These are phyloP conservation scores for Esox lucius DNA, from an alignment of 2,797 vertebrate species.

Conservation along the genomic window DNA sequence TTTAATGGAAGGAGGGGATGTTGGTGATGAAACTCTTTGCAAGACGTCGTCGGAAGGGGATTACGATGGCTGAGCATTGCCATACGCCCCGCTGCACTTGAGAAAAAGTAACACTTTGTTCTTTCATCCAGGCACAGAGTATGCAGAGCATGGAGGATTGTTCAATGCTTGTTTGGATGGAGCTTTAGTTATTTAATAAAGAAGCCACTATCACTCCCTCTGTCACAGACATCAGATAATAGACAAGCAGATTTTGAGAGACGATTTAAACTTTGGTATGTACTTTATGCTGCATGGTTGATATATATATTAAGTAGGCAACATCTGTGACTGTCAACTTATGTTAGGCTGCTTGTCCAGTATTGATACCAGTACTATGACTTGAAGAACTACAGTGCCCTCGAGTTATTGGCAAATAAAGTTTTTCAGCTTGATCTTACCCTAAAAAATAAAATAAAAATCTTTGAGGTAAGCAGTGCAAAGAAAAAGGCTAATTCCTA, in stretches of 20 bases:
- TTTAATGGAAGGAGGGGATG: conserved; percentile 65
- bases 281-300: background rate
- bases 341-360: background rate
- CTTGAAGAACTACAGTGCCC: background rate
- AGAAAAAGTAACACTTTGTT: conserved; percentile 69
- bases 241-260: too few species aligned
- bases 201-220: background rate
- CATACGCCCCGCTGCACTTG: conserved; percentile 67
- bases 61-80: conserved; percentile 75
- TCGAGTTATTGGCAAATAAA: too few species aligned
- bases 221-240: too few species aligned
- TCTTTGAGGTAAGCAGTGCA: too few species aligned
- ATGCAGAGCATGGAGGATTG: conserved; percentile 41
- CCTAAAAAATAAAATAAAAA: background rate
- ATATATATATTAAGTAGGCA: background rate
- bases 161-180: background rate
- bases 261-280: background rate
- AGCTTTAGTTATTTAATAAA: background rate
- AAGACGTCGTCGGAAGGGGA: conserved; percentile 65
- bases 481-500: too few species aligned
- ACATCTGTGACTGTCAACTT: background rate
- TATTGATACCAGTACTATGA: background rate
- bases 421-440: background rate
- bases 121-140: conserved; percentile 19
- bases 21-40: conserved; percentile 81